Evolutionary conservation across 2,113 vertebrate species (phyloP), one percentile per base, ranked within the genome.

Genomic region (Machaerirhynchus nigripectus): DNA sequence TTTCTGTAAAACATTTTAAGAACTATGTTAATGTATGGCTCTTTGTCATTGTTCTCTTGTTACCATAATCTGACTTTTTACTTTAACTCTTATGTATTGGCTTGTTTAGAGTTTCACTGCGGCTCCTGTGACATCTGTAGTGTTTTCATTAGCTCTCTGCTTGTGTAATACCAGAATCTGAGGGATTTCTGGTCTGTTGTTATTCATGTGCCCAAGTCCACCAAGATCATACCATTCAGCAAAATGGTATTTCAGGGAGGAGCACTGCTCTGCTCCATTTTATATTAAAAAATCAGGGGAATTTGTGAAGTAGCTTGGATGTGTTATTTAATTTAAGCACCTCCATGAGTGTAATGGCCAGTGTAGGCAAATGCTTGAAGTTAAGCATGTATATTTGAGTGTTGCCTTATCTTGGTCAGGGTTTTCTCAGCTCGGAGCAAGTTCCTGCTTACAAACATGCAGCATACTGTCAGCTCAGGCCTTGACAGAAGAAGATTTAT

Each of bases 291-390:
- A n/a, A 10, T 10, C 2, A 19, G 20, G 23, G 23, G 64, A 52
- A 76, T 47, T 78, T 65, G 26, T 1, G 11, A 35, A 71, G 37
- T 59, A 63, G 24, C 16, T 76, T 55, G 47, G 61, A 57, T 47
- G 9, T 87, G 42, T 21, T 78, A 1, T 82, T 65, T 77, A 37
- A 80, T 73, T 39, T n/a, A 55, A 64, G 39, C 47, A 37, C 21
- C 17, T 71, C 13, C 17, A 0, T 55, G 49, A 37, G 24, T 67
- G 31, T 47, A 9, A 26, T 57, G 53, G 11, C 18, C 70, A 52
- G 16, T n/a, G 27, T 60, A 40, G 61, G n/a, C 56, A 52, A 0
- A 0, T 64, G 14, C 53, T 80, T 83, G n/a, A 88, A 49, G 22
- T 70, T 64, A 60, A 68, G 27, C 49, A 46, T 8, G 1, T 47